These are phyloP conservation scores for Meda fulgida DNA, from an alignment of 2,797 vertebrate species.

Conservation along the genomic window DNA sequence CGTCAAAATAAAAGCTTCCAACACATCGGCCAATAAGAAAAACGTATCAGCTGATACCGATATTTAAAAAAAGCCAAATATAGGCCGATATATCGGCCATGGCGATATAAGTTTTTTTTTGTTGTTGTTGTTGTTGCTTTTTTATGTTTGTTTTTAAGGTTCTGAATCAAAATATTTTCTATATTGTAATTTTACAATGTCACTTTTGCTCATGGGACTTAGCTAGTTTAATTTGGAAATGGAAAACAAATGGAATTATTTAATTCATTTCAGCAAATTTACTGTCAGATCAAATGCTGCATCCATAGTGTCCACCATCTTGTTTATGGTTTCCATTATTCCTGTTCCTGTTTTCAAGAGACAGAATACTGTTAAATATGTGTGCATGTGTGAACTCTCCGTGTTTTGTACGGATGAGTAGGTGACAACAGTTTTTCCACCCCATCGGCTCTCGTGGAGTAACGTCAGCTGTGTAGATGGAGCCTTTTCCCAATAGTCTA, in stretches of 20 bases:
- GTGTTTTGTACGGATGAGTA: conserved; percentile 12
- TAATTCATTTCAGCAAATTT: too few relatives aligned
- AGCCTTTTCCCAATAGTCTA: not conserved
- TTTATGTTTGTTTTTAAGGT: not conserved
- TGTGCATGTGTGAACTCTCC: not conserved
- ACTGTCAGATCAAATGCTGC: too few relatives aligned
- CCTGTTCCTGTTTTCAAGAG: conserved; percentile 1
- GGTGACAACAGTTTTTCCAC: conserved; percentile 20
- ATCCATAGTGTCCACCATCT: not conserved
- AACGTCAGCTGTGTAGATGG: conserved; percentile 36
- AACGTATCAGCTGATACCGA: too few relatives aligned
- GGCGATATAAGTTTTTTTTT: too few relatives aligned
- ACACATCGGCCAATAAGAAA: too few relatives aligned
- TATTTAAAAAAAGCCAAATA: too few relatives aligned
- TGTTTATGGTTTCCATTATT: conserved; percentile 7
- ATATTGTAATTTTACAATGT: not conserved
- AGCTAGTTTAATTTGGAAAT: not conserved
- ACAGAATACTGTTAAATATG: conserved; percentile 9
- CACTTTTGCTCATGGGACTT: too few relatives aligned
- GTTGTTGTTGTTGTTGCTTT: not conserved
- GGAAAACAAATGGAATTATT: too few relatives aligned
- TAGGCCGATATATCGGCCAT: too few relatives aligned
- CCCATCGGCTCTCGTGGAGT: not conserved
- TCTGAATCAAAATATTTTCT: not conserved
- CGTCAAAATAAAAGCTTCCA: too few relatives aligned